phyloP scores from a whole-genome alignment of 92 coral and sea anemone species.

The Umimayanthus chanpuru region DNA sequence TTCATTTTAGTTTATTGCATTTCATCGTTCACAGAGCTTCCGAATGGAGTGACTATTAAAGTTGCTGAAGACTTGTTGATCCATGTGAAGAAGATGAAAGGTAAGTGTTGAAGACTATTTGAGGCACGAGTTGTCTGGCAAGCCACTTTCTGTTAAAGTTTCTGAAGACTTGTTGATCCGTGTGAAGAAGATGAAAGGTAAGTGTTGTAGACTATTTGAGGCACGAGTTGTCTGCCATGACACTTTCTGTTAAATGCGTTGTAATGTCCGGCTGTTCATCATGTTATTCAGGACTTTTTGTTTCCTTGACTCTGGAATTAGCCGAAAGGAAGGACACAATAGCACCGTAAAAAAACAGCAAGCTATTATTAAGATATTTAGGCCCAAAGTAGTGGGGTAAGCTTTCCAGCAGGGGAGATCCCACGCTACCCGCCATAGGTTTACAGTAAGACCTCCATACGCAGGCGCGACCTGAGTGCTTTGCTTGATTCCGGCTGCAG shows the following conservation, averaged over 20 bases:
- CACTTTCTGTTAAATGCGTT: too few species aligned
- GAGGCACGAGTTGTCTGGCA: background rate
- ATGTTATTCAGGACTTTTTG: too few species aligned
- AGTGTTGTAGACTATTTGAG: background rate
- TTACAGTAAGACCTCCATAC: too few species aligned
- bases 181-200: conserved; percentile 79
- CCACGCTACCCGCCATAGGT: too few species aligned
- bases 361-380: too few species aligned
- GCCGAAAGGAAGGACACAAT: too few species aligned
- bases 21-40: conserved; percentile 53
- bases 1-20: background rate
- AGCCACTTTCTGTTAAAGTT: conserved; percentile 41
- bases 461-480: too few species aligned
- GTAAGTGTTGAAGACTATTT: conserved; percentile 39
- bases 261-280: background rate
- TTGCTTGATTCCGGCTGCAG: too few species aligned
- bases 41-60: conserved; percentile 74
- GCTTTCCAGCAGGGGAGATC: too few species aligned
- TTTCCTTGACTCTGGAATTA: too few species aligned
- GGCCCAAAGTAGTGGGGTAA: too few species aligned
- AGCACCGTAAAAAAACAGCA: too few species aligned
- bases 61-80: conserved; percentile 64
- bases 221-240: background rate
- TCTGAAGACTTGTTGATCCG: conserved; percentile 62
- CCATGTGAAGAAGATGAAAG: conserved; percentile 71